phyloP scores from a whole-genome alignment of 2,888 invertebrate genomes.

The Bibio marci region DNA sequence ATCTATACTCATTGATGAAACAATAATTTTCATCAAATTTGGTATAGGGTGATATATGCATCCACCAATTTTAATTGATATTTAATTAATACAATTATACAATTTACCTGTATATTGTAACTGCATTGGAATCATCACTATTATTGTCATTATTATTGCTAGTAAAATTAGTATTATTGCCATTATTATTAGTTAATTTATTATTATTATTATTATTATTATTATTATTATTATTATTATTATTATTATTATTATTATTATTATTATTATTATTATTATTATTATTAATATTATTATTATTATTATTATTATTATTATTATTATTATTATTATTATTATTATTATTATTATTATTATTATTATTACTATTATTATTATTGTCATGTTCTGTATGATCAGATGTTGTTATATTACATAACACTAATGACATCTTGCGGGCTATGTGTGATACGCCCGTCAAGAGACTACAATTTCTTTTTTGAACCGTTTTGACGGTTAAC shows the following conservation, averaged over 20 bases:
- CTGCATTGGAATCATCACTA: constrained; percentile 72
- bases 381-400: constrained; percentile 8
- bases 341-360: constrained; percentile 1
- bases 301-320: constrained; percentile 19
- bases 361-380: neutral
- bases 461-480: constrained; percentile 7
- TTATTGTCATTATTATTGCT: constrained; percentile 43
- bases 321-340: neutral
- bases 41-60: too few relatives aligned
- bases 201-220: too few relatives aligned
- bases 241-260: constrained; percentile 1
- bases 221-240: neutral
- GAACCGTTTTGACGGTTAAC: constrained; percentile 10
- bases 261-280: neutral
- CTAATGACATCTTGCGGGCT: constrained; percentile 19
- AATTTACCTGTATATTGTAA: constrained; percentile 81
- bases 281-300: constrained; percentile 16
- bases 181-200: too few relatives aligned
- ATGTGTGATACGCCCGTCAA: constrained; percentile 8
- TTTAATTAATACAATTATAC: too few relatives aligned
- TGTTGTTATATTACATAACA: constrained; percentile 17
- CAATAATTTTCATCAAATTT: too few relatives aligned
- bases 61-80: too few relatives aligned
- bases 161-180: too few relatives aligned
- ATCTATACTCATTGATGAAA: too few relatives aligned